Base-by-base conservation (phyloP, 1,140 invertebrate genomes). In the Hylyphantes graminicola region DNA sequence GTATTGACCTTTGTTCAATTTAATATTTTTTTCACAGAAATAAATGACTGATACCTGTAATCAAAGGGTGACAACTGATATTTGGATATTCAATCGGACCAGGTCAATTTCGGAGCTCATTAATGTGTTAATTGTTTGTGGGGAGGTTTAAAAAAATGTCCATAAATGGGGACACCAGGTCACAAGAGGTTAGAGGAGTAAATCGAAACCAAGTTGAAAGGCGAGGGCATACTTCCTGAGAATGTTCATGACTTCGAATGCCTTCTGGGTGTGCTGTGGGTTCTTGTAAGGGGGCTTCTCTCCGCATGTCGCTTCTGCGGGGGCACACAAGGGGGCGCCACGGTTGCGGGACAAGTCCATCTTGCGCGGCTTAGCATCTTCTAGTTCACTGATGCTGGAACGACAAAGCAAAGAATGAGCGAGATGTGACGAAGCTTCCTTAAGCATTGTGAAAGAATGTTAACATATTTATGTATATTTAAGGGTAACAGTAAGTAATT, bases 201-300 rank as follows among this genome's bases (percentile, higher is more conserved):
- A 11, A 0, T 4, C 7, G 0, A 48, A 67, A 67, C 13, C 21
- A 9, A 70, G 48, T 15, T 15, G 11, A 7, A 7, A 48, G 51
- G 17, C n/a, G n/a, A n/a, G n/a, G 1, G 89, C 92, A 91, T 92
- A 97, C 95, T 94, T 95, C 90, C 96, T 93, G 93, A 98, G 94
- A 57, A 93, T 92, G 90, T 96, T 95, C 88, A 98, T 93, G 67
- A 94, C 93, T 87, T 95, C 94, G 90, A 98, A 96, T 76, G 96
- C 95, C 87, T 93, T 92, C 86, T 94, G 92, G 19, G 95, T 95
- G 89, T 98, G 96, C 87, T 94, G 92, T 87, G 93, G 90, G 90
- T 95, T 95, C 89, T 92, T 93, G 87, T 95, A 96, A 3, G 94
- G 93, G 73, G 94, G 93, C 88, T 93, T 93, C 87, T 95, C 94